These are phyloP conservation scores for Lacanobia wlatinum DNA, from an alignment of 2,888 invertebrate species.

Conservation along the genomic window DNA sequence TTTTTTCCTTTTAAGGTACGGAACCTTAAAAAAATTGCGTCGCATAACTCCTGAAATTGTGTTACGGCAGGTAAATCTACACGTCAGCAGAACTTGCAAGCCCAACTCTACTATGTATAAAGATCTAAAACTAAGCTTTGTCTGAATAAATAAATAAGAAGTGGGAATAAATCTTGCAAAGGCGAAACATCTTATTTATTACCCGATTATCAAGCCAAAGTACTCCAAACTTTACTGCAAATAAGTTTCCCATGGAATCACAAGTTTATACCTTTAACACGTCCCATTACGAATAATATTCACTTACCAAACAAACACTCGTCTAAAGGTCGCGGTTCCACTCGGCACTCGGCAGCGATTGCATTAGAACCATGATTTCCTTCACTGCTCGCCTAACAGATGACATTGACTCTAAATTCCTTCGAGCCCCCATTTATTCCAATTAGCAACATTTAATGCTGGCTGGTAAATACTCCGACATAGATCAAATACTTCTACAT, in stretches of 20 bases:
- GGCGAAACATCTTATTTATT: neutral
- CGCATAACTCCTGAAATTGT: too few species aligned
- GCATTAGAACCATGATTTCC: constrained; percentile 48
- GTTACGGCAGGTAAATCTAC: too few species aligned
- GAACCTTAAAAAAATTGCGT: too few species aligned
- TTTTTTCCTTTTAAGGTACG: too few species aligned
- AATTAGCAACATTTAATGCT: constrained; percentile 56
- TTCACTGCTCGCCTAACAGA: constrained; percentile 52
- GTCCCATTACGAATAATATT: constrained; percentile 43
- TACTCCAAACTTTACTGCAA: neutral
- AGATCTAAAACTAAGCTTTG: too few species aligned
- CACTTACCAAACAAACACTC: constrained; percentile 43
- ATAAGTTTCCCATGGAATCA: constrained; percentile 15
- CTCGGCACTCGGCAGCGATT: constrained; percentile 35
- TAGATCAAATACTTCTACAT: constrained; percentile 59
- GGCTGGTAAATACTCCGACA: constrained; percentile 49
- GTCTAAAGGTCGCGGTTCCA: constrained; percentile 41
- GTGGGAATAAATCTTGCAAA: too few species aligned
- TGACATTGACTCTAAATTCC: constrained; percentile 64
- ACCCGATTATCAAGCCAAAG: neutral
- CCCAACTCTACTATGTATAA: too few species aligned
- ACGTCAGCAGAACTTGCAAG: too few species aligned
- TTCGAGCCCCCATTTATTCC: constrained; percentile 60
- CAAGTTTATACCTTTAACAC: constrained; percentile 8
- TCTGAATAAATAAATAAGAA: too few species aligned